Evolutionary conservation across 2,888 invertebrate genomes (phyloP).

Genomic region (Clostera curtula): DNA sequence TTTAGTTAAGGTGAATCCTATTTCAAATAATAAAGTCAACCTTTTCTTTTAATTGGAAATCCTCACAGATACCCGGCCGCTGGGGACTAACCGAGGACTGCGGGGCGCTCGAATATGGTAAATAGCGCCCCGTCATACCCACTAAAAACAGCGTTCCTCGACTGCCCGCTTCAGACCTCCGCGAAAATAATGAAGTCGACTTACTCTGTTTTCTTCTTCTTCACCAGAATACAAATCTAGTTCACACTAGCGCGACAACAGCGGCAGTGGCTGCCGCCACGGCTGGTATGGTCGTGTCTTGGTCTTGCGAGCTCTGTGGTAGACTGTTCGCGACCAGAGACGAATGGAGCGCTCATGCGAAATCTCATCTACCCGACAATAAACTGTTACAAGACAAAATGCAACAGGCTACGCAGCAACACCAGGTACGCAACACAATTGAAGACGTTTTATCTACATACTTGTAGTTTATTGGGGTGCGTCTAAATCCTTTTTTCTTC

Average conservation of each 20-base stretch:
- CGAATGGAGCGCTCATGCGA: conserved; percentile 85
- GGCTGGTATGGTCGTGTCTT: conserved; percentile 77
- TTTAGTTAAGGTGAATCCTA: no score
- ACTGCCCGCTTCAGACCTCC: no score
- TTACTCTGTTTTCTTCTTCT: background rate
- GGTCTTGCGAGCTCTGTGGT: conserved; percentile 85
- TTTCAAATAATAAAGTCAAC: no score
- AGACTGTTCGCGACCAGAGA: conserved; percentile 82
- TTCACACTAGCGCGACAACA: conserved; percentile 65
- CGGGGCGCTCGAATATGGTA: no score
- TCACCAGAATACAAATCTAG: conserved; percentile 59
- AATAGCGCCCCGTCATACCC: no score
- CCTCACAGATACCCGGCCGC: no score
- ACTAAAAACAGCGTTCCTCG: no score
- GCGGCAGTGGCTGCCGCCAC: conserved; percentile 63
- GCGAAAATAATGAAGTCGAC: conserved; percentile 6
- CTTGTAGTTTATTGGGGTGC: no score
- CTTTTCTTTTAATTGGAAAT: no score
- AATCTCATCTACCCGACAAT: conserved; percentile 78
- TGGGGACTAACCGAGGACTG: no score
- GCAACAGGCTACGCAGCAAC: conserved; percentile 64
- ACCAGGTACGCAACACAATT: conserved; percentile 40
- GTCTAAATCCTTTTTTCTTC: no score
- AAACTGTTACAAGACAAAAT: conserved; percentile 65
- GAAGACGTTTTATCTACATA: no score